These are phyloP conservation scores for Megalonaias nervosa DNA, from an alignment of 1,140 invertebrate species.

Conservation along the genomic window DNA sequence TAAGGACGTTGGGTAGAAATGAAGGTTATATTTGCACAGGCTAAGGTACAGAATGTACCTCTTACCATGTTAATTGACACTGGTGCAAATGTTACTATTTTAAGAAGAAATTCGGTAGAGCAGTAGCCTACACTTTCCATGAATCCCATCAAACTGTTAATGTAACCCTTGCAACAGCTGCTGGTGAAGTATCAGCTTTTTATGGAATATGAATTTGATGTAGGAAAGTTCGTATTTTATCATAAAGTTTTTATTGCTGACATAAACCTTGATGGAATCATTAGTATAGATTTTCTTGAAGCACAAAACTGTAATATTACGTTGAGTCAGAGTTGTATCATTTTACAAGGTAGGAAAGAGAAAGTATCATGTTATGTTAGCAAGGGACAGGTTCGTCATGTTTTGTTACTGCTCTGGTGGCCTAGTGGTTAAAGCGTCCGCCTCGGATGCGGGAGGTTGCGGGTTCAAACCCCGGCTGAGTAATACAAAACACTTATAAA, in stretches of 20 bases:
- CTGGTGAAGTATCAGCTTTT: constrained; percentile 35
- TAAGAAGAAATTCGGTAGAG: constrained; percentile 16
- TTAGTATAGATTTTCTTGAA: constrained; percentile 26
- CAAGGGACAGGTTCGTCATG: neutral
- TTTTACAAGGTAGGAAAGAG: neutral
- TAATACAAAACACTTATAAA: no score
- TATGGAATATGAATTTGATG: neutral
- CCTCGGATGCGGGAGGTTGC: no score
- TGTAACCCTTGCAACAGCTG: constrained; percentile 29
- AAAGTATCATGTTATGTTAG: neutral
- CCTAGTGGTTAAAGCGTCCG: no score
- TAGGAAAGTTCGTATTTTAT: no score
- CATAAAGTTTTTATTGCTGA: constrained; percentile 1
- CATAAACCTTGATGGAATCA: constrained; percentile 18
- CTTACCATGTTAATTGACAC: constrained; percentile 28
- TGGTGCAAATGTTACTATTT: constrained; percentile 26
- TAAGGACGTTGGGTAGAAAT: neutral
- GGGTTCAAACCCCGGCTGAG: no score
- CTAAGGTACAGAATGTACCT: neutral
- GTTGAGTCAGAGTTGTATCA: constrained; percentile 1
- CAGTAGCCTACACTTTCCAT: neutral
- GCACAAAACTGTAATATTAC: constrained; percentile 1
- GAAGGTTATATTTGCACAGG: constrained; percentile 4
- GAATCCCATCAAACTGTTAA: neutral
- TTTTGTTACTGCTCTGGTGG: no score